phyloP scores from a whole-genome alignment of 2,113 vertebrate genomes.

The Ictidomys tridecemlineatus region DNA sequence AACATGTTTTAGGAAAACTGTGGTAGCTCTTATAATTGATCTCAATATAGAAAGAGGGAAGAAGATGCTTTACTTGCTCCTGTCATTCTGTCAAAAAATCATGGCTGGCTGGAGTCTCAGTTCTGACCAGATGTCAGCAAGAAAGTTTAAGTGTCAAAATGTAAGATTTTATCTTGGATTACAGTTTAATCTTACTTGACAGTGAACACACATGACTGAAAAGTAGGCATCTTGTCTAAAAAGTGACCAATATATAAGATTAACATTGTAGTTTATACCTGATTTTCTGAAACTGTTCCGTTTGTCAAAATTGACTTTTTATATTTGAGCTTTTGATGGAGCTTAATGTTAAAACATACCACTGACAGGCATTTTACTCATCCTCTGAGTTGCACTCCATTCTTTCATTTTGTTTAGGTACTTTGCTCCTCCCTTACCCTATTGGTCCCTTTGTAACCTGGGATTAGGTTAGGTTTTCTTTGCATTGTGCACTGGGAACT shows the following conservation, averaged over 20 bases:
- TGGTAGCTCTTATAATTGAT: background rate
- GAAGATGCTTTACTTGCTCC: background rate
- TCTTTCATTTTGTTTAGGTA: background rate
- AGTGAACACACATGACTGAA: background rate
- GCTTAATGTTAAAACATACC: background rate
- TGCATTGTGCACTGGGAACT: background rate
- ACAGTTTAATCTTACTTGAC: slow-evolving; percentile 15
- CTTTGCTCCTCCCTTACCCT: background rate
- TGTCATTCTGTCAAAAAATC: slow-evolving; percentile 55
- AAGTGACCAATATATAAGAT: background rate
- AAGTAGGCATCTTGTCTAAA: background rate
- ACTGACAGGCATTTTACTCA: background rate
- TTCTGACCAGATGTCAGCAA: slow-evolving; percentile 35
- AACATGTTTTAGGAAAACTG: background rate
- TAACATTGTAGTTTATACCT: background rate
- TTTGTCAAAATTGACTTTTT: slow-evolving; percentile 12
- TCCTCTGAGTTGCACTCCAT: background rate
- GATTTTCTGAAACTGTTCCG: slow-evolving; percentile 2
- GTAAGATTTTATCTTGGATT: slow-evolving; percentile 39
- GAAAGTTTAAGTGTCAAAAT: slow-evolving; percentile 61
- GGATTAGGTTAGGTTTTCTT: background rate
- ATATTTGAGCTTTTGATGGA: background rate
- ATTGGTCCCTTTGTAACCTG: background rate
- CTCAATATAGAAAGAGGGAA: background rate
- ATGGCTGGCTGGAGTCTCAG: slow-evolving; percentile 19